Base-by-base conservation (phyloP, 2,888 invertebrate genomes). In the Lamproptera curius region DNA sequence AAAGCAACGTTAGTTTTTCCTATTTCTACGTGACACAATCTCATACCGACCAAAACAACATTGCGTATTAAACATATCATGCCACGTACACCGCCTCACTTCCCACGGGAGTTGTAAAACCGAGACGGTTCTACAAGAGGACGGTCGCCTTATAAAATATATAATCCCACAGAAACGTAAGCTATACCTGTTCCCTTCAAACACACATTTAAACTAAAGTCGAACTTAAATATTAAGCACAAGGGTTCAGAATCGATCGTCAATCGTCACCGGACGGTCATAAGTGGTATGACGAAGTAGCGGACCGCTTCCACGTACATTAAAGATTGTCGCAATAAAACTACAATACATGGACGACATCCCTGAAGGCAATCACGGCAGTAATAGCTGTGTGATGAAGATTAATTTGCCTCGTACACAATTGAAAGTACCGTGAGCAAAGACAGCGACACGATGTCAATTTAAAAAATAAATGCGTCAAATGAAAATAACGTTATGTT, bases 221-320 rank as follows among this genome's bases (percentile, higher is more conserved):
- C n/a, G n/a, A n/a, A n/a, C n/a, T n/a, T n/a, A n/a, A n/a, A n/a
- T n/a, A n/a, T n/a, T n/a, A n/a, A n/a, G n/a, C n/a, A 20, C 4
- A 20, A 20, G 4, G 20, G 20, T 20, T 20, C 20, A 20, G 6
- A 20, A 5, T 28, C 9, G 20, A 26, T 28, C 16, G 37, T 33
- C 34, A 46, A 48, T 46, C 38, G 35, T 53, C 56, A 63, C 63
- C 67, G 72, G 69, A 71, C 57, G 66, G 55, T 48, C 51, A 51
- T 67, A 69, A 67, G 61, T 69, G 64, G 62, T 54, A n/a, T n/a
- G n/a, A 58, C 58, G 58, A 49, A 61, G 54, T 54, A 59, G 51
- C 50, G 53, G 47, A 15, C 51, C 47, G 51, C 57, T 56, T 63
- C 52, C 46, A 50, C 54, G 38, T 46, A 59, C 52, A 62, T 65